These are phyloP conservation scores for Tonatia bakeri DNA, from an alignment of 2,113 vertebrate genomes.

Conservation along the genomic window DNA sequence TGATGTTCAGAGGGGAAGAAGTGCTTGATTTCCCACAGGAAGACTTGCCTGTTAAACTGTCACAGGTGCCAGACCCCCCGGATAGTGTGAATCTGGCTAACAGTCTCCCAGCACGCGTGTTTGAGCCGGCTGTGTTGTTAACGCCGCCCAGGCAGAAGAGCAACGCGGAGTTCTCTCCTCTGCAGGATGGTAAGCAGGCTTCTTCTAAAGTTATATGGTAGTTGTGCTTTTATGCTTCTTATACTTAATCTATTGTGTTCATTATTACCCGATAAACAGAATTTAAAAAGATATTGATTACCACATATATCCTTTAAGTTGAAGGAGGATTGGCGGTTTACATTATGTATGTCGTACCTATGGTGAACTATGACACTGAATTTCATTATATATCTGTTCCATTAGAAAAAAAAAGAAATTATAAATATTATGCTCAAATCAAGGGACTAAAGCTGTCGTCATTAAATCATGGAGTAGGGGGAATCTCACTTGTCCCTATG, in stretches of 20 bases:
- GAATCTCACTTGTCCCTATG: background rate
- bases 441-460: background rate
- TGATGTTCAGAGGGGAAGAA: conserved; percentile 48
- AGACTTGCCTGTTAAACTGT: conserved; percentile 59
- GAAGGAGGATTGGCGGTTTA: background rate
- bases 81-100: background rate
- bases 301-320: background rate
- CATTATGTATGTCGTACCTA: background rate
- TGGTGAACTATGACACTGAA: background rate
- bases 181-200: conserved; percentile 73
- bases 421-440: background rate
- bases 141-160: conserved; percentile 88
- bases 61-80: background rate
- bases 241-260: background rate
- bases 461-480: background rate
- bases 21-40: conserved; percentile 62
- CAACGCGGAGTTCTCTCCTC: conserved; percentile 69
- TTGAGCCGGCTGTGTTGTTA: conserved; percentile 86
- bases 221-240: background rate
- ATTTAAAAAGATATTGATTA: background rate
- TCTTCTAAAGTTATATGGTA: background rate
- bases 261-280: background rate
- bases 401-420: background rate
- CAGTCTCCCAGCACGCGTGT: conserved; percentile 52
- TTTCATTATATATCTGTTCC: background rate